Conservation (phyloP, 2,888 invertebrate genomes). For the Chrysodeixis includens region DNA sequence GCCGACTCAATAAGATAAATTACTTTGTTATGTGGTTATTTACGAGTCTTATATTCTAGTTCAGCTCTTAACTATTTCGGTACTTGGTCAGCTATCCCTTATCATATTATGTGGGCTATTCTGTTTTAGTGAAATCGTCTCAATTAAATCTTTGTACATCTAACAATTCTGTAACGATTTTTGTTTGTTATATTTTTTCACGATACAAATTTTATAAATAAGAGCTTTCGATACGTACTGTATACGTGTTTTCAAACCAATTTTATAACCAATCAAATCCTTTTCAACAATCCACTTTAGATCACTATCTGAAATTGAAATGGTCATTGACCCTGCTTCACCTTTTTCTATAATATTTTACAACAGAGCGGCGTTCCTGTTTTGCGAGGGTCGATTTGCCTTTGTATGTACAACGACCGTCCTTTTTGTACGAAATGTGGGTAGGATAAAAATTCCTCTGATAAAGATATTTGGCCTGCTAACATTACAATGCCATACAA, state of each 20-base stretch:
- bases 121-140: background rate
- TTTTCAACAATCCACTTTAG: background rate
- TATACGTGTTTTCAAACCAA: background rate
- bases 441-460: conserved; percentile 39
- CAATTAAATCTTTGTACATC: background rate
- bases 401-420: conserved; percentile 46
- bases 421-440: conserved; percentile 42
- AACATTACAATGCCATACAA: conserved; percentile 22
- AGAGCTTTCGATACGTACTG: background rate
- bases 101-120: conserved; percentile 9
- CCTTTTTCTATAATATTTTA: conserved; percentile 44
- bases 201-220: background rate
- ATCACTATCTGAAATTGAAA: conserved; percentile 17
- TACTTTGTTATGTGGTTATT: conserved; percentile 57
- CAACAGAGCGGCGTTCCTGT: conserved; percentile 42
- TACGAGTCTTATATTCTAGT: conserved; percentile 53
- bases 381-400: conserved; percentile 43
- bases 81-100: conserved; percentile 12
- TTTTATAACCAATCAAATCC: conserved; percentile 2
- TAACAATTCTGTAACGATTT: background rate
- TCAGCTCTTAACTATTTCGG: conserved; percentile 27
- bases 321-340: conserved; percentile 31
- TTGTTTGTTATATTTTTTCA: no score
- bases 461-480: conserved; percentile 49
- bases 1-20: conserved; percentile 57